A percentile compares a stretch with the other conserved stretches of the same genome.
Evolutionary conservation across 1,140 invertebrate species (phyloP).

Genomic region (Portunus trituberculatus): DNA sequence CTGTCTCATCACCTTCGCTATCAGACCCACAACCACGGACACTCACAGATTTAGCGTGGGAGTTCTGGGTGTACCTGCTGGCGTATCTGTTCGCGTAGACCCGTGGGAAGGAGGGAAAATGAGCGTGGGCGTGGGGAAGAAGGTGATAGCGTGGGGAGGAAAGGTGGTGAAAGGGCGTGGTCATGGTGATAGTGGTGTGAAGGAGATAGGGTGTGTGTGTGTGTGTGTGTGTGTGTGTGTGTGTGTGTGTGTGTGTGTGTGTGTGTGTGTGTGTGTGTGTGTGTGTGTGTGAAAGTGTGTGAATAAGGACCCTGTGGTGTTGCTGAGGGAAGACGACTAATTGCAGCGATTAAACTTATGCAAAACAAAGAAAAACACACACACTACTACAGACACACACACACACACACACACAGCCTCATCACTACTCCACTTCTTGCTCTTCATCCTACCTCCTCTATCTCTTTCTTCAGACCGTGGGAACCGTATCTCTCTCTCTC

Average conservation of each 20-base stretch:
- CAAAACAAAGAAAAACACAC: neutral
- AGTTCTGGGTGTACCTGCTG: neutral
- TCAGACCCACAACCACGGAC: neutral
- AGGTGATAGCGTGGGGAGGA: neutral
- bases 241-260: too few species aligned
- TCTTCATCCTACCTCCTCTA: neutral
- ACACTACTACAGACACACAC: neutral
- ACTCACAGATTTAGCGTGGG: neutral
- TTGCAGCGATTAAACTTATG: neutral
- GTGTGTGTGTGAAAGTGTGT: neutral
- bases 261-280: too few species aligned
- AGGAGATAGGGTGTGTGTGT: neutral
- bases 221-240: too few species aligned
- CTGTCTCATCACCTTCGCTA: neutral
- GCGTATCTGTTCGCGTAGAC: too few species aligned
- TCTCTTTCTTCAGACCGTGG: constrained; percentile 10
- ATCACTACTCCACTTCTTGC: neutral
- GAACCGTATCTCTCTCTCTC: neutral
- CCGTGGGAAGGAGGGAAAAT: neutral
- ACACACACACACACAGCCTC: neutral
- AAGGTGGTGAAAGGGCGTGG: neutral
- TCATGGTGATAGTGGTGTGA: neutral
- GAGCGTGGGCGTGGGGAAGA: neutral
- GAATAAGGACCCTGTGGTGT: neutral
- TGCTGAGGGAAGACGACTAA: neutral